phyloP scores from a whole-genome alignment of 2,888 invertebrate genomes.

The Gryllus longicercus region DNA sequence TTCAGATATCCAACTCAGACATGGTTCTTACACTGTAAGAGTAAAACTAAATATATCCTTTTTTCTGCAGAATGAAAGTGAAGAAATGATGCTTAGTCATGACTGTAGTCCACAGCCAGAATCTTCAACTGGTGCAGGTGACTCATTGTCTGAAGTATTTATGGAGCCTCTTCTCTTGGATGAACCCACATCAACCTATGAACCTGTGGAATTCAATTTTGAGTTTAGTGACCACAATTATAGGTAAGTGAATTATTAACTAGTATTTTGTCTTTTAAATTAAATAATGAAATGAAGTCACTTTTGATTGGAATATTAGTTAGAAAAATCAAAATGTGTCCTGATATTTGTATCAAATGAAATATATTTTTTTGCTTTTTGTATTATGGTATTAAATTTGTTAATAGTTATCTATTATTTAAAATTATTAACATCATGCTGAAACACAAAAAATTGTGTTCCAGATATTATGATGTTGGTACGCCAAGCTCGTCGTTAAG shows the following conservation, averaged over 20 bases:
- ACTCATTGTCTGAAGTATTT: slow-evolving; percentile 62
- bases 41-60: too few relatives aligned
- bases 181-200: slow-evolving; percentile 61
- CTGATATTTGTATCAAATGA: too few relatives aligned
- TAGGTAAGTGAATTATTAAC: slow-evolving; percentile 51
- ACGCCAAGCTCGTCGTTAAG: slow-evolving; percentile 83
- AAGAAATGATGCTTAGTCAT: slow-evolving; percentile 57
- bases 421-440: too few relatives aligned
- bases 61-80: slow-evolving; percentile 49
- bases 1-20: too few relatives aligned
- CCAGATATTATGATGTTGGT: slow-evolving; percentile 68
- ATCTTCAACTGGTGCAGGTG: slow-evolving; percentile 50
- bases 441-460: slow-evolving; percentile 31
- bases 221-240: slow-evolving; percentile 81
- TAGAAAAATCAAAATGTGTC: too few relatives aligned
- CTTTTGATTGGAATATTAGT: too few relatives aligned
- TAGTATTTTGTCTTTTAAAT: not conserved
- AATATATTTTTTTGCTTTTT: too few relatives aligned
- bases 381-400: too few relatives aligned
- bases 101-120: slow-evolving; percentile 57
- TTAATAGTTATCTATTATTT: too few relatives aligned
- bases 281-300: too few relatives aligned
- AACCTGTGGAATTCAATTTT: slow-evolving; percentile 68
- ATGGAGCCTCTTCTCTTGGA: slow-evolving; percentile 70
- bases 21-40: too few relatives aligned